These are phyloP conservation scores for Hirundichthys speculiger DNA, from an alignment of 2,113 vertebrate genomes.

Conservation along the genomic window DNA sequence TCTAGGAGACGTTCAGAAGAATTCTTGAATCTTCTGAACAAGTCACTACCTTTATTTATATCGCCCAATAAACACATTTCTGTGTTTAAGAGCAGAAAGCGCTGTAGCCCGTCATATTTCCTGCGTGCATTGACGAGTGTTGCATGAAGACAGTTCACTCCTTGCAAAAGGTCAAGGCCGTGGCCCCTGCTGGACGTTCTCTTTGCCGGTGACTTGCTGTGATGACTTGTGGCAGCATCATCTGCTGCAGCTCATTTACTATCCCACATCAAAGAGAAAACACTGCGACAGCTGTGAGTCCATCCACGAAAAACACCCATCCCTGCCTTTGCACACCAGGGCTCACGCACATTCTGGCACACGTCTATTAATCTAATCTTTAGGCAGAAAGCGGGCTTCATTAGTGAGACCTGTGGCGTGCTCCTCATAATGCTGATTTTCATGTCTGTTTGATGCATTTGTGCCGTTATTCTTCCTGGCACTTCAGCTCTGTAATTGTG, in stretches of 20 bases:
- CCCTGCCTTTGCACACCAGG: slow-evolving; percentile 27
- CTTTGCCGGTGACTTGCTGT: slow-evolving; percentile 43
- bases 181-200: slow-evolving; percentile 32
- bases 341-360: slow-evolving; percentile 11
- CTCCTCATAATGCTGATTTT: slow-evolving; percentile 42
- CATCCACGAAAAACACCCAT: slow-evolving; percentile 55
- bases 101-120: not conserved
- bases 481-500: slow-evolving; percentile 56
- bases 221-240: slow-evolving; percentile 61
- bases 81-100: not conserved
- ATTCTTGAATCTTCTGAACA: slow-evolving; percentile 12
- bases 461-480: slow-evolving; percentile 59
- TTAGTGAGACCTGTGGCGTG: slow-evolving; percentile 53
- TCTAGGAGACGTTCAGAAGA: slow-evolving; percentile 1
- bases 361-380: slow-evolving; percentile 49
- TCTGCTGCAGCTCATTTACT: slow-evolving; percentile 66
- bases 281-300: slow-evolving; percentile 48
- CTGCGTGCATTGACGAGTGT: slow-evolving; percentile 5
- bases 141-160: not conserved
- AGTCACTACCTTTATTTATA: slow-evolving; percentile 25
- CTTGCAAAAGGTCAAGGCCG: slow-evolving; percentile 46
- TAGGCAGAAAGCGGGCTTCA: slow-evolving; percentile 44
- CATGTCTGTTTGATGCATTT: slow-evolving; percentile 64
- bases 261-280: slow-evolving; percentile 68
- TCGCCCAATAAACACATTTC: slow-evolving; percentile 9